Percentiles rank a stretch among this genome's conserved stretches.
These are phyloP conservation scores for Actenoides hombroni DNA, from an alignment of 2,113 vertebrate species.

Conservation along the genomic window DNA sequence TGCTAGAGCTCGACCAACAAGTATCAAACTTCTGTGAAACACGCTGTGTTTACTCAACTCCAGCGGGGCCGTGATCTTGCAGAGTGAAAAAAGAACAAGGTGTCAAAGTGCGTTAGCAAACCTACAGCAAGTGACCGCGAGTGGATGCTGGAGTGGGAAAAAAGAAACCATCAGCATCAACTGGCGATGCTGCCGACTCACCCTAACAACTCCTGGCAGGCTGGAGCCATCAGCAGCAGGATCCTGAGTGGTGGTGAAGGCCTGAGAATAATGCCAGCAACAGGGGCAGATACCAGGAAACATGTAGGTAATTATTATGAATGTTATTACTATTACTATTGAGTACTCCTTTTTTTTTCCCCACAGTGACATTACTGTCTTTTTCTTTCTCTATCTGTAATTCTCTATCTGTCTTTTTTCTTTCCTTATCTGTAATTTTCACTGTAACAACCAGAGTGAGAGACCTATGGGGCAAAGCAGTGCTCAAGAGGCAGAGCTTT, in stretches of 20 bases:
- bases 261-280: neutral
- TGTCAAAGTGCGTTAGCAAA: neutral
- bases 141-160: neutral
- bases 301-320: neutral
- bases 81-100: neutral
- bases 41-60: fast-evolving
- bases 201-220: neutral
- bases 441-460: neutral
- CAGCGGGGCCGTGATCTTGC: neutral
- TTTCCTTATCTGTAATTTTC: neutral
- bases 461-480: constrained; percentile 29
- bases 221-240: neutral
- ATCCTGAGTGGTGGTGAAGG: neutral
- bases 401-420: neutral
- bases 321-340: neutral
- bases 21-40: neutral
- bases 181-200: fast-evolving
- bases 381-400: neutral
- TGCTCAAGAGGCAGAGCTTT: neutral
- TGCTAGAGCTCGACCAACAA: neutral
- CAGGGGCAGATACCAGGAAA: neutral
- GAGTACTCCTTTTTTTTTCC: neutral
- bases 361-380: neutral
- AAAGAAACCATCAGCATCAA: neutral
- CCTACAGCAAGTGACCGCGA: neutral